Conservation (phyloP, 1,140 invertebrate genomes). For the Glossosoma conforme region DNA sequence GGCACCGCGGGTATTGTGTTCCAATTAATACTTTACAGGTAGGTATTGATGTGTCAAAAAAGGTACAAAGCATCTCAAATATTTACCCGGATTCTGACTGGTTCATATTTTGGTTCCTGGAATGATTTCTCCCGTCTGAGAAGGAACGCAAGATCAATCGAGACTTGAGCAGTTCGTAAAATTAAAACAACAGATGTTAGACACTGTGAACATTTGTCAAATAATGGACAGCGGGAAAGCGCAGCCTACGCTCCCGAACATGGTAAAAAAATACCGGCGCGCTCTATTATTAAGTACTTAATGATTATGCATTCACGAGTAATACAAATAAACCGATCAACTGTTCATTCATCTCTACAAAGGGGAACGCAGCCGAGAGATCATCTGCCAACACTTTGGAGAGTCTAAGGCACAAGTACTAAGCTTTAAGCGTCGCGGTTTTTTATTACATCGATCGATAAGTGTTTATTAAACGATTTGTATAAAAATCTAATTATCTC, state of each 20-base stretch:
- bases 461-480: no score
- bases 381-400: slow-evolving; percentile 47
- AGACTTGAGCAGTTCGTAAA: slow-evolving; percentile 13
- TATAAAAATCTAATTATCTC: no score
- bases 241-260: background rate
- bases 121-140: background rate
- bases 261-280: slow-evolving; percentile 6
- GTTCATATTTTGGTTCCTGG: slow-evolving; percentile 56
- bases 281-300: slow-evolving; percentile 1
- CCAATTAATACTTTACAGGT: no score
- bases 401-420: no score
- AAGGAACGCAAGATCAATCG: slow-evolving; percentile 1
- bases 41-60: no score
- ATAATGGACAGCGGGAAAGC: slow-evolving; percentile 7
- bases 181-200: slow-evolving; percentile 21
- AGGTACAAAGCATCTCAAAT: background rate
- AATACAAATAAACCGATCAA: slow-evolving; percentile 1
- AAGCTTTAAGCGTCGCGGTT: no score
- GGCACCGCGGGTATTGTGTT: no score
- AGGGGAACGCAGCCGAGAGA: slow-evolving; percentile 48
- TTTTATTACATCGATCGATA: no score
- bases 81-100: slow-evolving; percentile 73
- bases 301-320: background rate
- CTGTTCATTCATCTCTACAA: slow-evolving; percentile 36
- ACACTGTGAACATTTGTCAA: slow-evolving; percentile 22